These are phyloP conservation scores for Drosophila pallidifrons DNA, from an alignment of 1,140 invertebrate species.

Conservation along the genomic window DNA sequence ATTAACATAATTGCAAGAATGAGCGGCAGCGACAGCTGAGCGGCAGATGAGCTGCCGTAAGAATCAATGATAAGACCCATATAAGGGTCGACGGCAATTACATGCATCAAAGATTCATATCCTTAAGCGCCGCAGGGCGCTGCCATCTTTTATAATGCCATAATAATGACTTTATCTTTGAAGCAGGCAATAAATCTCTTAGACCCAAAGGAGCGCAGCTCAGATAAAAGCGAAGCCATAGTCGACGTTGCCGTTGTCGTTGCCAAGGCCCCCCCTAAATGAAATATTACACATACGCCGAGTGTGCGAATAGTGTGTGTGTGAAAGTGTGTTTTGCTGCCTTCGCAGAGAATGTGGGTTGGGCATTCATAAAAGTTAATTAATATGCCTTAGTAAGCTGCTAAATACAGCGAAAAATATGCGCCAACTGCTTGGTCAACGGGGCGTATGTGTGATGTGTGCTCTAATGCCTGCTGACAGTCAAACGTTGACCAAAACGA, in stretches of 20 bases:
- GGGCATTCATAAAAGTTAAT: constrained; percentile 76
- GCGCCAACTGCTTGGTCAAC: constrained; percentile 49
- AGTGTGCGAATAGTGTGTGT: constrained; percentile 37
- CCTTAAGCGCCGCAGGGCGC: constrained; percentile 71
- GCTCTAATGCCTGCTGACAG: constrained; percentile 53
- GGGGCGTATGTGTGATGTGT: constrained; percentile 58
- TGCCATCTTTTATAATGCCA: constrained; percentile 72
- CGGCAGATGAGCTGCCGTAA: constrained; percentile 15
- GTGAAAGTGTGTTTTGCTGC: background rate
- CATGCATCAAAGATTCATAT: constrained; percentile 83
- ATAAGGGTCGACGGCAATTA: constrained; percentile 65
- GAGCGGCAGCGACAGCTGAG: background rate
- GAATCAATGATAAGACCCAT: constrained; percentile 66
- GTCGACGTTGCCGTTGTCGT: background rate
- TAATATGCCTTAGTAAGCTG: constrained; percentile 76
- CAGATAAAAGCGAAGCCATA: constrained; percentile 47
- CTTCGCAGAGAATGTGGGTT: constrained; percentile 4
- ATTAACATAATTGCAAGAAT: constrained; percentile 62
- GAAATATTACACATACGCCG: constrained; percentile 76
- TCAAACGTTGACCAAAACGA: constrained; percentile 29
- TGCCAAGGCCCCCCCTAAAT: constrained; percentile 62
- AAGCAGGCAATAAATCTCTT: constrained; percentile 79
- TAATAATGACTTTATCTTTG: constrained; percentile 81
- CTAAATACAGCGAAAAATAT: constrained; percentile 77
- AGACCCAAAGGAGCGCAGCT: constrained; percentile 62